Evolutionary conservation across 1,140 invertebrate species (phyloP).

Genomic region (Scaptomyza graminum): DNA sequence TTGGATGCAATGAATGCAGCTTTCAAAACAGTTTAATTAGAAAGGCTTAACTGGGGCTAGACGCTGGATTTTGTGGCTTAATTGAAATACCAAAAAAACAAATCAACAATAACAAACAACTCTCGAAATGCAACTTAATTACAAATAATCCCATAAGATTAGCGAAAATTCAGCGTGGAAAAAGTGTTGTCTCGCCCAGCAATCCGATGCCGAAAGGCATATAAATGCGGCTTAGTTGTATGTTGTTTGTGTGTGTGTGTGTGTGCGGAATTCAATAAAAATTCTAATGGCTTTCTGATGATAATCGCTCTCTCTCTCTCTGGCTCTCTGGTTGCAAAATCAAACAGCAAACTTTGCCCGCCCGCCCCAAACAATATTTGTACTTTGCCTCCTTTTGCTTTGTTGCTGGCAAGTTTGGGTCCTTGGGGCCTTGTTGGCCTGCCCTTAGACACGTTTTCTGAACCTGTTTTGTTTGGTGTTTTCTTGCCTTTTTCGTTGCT

Average conservation of each 20-base stretch:
- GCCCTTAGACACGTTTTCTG: slow-evolving; percentile 41
- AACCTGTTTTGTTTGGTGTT: slow-evolving; percentile 8
- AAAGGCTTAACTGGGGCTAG: slow-evolving; percentile 67
- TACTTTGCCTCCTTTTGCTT: slow-evolving; percentile 52
- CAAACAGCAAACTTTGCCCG: slow-evolving; percentile 71
- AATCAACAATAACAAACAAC: slow-evolving; percentile 69
- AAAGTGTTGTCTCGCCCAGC: slow-evolving; percentile 62
- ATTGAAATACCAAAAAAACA: slow-evolving; percentile 61
- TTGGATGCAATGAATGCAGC: too few relatives aligned
- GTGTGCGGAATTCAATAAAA: slow-evolving; percentile 81
- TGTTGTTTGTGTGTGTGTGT: slow-evolving; percentile 41
- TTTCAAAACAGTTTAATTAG: slow-evolving; percentile 68
- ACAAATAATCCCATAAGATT: slow-evolving; percentile 77
- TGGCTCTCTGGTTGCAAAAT: slow-evolving; percentile 76
- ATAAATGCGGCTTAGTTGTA: slow-evolving; percentile 59
- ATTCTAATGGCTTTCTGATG: slow-evolving; percentile 82
- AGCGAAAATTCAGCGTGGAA: slow-evolving; percentile 75
- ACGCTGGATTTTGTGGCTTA: slow-evolving; percentile 34
- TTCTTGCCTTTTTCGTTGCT: background rate
- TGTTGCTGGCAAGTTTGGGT: slow-evolving; percentile 18
- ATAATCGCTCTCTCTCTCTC: slow-evolving; percentile 76
- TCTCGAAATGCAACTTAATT: slow-evolving; percentile 66
- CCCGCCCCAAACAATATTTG: slow-evolving; percentile 70
- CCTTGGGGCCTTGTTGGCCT: slow-evolving; percentile 29
- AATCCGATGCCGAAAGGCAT: slow-evolving; percentile 41